Base-by-base conservation (phyloP, 2,888 invertebrate species). In the Notodromas monacha region DNA sequence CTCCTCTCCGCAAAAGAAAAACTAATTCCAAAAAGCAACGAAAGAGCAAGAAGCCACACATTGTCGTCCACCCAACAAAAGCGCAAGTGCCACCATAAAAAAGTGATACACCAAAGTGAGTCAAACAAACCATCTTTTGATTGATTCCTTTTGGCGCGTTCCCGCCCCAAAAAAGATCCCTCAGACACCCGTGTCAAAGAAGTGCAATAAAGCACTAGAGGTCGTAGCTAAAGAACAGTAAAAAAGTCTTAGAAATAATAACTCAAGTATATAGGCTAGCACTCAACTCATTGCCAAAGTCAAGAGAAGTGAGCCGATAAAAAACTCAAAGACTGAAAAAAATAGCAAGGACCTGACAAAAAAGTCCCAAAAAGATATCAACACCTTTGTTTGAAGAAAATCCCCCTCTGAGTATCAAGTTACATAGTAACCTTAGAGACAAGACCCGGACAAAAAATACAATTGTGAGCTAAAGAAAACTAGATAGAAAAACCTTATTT, bases 1-100 rank as follows among this genome's bases (percentile, higher is more conserved):
- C 21, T 21, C 21, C 21, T 21, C 21, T 21, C 21, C 21, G 21
- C 21, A n/a, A 21, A 21, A 21, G 21, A 21, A 21, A 21, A 21
- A 21, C 21, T 21, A 21, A 21, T 21, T 21, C 21, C 21, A 21
- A 21, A 21, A 21, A 21, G 21, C 21, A 21, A 21, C 21, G 21
- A 21, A 21, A 21, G 21, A 21, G 21, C 21, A 21, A 21, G 21
- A 21, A 21, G 21, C 21, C 21, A 21, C 21, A 21, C 21, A 21
- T 21, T n/a, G 21, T 21, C 21, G 21, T 21, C 21, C 21, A 21
- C 21, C 21, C 21, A 21, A 21, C 21, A 21, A 21, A n/a, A 21
- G 21, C 21, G 21, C 21, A 21, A 21, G 21, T 21, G n/a, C 21
- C 21, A 21, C 21, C 21, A 21, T 21, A 21, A 21, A 21, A 21